Evolutionary conservation across 2,888 invertebrate genomes (phyloP), one percentile per base, ranked within the genome.

Genomic region (Itoplectis maculator): DNA sequence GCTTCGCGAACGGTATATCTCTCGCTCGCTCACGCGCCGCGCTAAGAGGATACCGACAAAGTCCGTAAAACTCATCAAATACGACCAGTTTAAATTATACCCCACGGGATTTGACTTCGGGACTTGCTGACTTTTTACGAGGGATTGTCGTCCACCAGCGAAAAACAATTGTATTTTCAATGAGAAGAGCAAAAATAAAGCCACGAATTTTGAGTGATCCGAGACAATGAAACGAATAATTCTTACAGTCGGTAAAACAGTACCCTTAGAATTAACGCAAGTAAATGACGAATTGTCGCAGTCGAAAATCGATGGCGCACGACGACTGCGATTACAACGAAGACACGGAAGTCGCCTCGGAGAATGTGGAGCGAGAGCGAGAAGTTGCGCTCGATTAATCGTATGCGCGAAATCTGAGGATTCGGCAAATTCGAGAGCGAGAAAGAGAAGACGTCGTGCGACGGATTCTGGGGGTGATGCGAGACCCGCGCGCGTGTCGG

Each of bases 401-500:
- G 77, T 74, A 78, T 63, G 23, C 51, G 29, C 47, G 77, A 77
- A 74, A 42, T 69, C 61, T 56, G 69, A 63, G 77, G 77, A 78
- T 74, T 78, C 42, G 73, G 13, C 61, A 73, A 77, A 37, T 59
- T 54, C 23, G 59, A 68, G 69, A 49, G 66, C 66, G 54, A 66
- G 75, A 45, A 79, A 51, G 68, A 68, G 61, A 20, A 70, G 76
- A 61, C 49, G 49, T 68, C 65, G 61, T 49, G 51, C 63, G 29
- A 29, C 2, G 29, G 29, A 29, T 2, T 29, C 2, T 3, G 29
- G 35, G 65, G 61, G 69, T 37, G 72, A 70, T 68, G 69, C 20
- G 82, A 82, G 66, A 35, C 59, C 42, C 75, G n/a, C 29, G 20
- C 73, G 65, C 77, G 69, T 73, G 69, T 35, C 49, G 77, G 82